Conservation (phyloP, 2,888 invertebrate species). For the Oscheius sp. region DNA sequence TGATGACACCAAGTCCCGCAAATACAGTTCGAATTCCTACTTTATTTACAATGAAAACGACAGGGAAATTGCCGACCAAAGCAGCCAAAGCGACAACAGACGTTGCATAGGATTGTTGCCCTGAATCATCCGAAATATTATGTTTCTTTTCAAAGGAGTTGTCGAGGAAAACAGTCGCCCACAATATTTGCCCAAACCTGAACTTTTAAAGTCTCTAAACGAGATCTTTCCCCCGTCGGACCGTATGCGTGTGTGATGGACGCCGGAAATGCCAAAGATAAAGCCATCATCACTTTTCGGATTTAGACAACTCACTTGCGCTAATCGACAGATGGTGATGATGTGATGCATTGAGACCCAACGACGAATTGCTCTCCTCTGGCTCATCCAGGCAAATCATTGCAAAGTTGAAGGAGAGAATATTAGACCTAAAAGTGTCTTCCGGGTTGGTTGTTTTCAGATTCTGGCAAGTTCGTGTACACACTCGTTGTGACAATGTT, state of each 20-base stretch:
- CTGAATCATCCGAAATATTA: conserved; percentile 34
- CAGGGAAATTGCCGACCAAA: conserved; percentile 63
- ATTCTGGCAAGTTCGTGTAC: conserved; percentile 1
- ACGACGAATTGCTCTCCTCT: conserved; percentile 2
- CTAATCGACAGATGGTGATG: not conserved
- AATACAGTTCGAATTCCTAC: conserved; percentile 68
- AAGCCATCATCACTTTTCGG: too few relatives aligned
- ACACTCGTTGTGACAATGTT: not conserved
- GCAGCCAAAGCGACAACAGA: conserved; percentile 66
- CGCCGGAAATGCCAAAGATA: not conserved
- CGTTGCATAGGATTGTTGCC: conserved; percentile 55
- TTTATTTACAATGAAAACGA: conserved; percentile 60
- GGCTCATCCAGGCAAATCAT: conserved; percentile 63
- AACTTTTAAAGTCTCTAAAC: not conserved
- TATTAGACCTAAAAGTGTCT: conserved; percentile 61
- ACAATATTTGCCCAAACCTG: not conserved
- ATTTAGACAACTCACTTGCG: not conserved
- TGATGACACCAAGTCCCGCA: conserved; percentile 60
- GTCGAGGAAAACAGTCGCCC: not conserved
- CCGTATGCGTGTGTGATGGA: not conserved
- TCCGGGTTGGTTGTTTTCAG: not conserved
- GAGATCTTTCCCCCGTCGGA: not conserved
- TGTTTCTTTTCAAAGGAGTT: not conserved
- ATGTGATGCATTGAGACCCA: not conserved
- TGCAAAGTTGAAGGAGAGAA: conserved; percentile 68